phyloP scores from a whole-genome alignment of 2,888 invertebrate genomes.

The Folsomia candida region DNA sequence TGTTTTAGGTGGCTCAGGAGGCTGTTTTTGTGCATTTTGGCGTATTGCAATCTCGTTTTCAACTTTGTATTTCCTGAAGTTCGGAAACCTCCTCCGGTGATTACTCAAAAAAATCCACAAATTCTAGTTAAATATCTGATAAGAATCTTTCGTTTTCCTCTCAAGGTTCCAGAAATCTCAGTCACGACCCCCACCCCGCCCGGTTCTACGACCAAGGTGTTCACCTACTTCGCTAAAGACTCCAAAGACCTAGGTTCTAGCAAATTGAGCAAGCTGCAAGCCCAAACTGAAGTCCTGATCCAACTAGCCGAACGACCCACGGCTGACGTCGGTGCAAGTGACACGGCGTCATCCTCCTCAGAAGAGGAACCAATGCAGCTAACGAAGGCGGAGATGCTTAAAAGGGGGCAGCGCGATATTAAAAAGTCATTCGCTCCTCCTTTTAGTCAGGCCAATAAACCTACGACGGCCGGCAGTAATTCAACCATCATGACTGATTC shows the following conservation, averaged over 20 bases:
- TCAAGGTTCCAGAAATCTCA: conserved; percentile 39
- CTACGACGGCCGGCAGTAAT: neutral
- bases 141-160: conserved; percentile 1
- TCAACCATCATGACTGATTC: neutral
- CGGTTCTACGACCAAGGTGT: conserved; percentile 38
- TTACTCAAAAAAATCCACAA: neutral
- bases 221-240: conserved; percentile 35
- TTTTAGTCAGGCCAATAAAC: neutral
- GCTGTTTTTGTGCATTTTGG: neutral
- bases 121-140: neutral
- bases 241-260: conserved; percentile 9
- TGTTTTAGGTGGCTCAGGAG: neutral
- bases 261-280: conserved; percentile 19
- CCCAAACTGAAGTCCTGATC: conserved; percentile 27
- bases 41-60: conserved; percentile 1
- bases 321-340: neutral
- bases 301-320: neutral
- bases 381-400: neutral
- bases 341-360: neutral
- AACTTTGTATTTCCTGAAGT: conserved; percentile 25
- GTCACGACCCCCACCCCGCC: conserved; percentile 41
- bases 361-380: neutral
- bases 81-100: conserved; percentile 11
- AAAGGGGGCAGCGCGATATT: neutral
- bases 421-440: neutral